Conservation (phyloP, 2,113 vertebrate species). For the Pangasianodon hypophthalmus region DNA sequence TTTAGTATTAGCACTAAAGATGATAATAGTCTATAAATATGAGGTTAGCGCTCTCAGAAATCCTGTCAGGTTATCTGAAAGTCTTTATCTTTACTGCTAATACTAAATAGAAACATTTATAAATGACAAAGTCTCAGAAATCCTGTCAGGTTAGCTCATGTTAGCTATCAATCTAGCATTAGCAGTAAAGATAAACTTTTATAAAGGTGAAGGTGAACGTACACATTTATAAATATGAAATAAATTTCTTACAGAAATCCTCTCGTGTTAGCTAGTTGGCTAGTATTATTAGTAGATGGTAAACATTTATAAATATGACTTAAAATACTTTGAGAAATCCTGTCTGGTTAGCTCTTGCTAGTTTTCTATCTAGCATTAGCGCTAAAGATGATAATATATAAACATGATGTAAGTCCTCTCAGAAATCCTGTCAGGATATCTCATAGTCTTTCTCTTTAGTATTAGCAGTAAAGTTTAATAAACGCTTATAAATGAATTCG, state of each 20-base stretch:
- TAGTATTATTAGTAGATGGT: neutral
- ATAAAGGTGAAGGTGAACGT: neutral
- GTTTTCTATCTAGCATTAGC: neutral
- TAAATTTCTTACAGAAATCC: neutral
- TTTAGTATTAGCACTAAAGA: neutral
- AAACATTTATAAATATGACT: neutral
- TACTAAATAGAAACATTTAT: too few species aligned
- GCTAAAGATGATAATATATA: neutral
- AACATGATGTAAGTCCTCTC: neutral
- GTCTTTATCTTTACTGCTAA: too few species aligned
- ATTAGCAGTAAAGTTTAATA: too few species aligned
- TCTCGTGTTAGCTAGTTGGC: neutral
- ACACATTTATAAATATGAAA: neutral
- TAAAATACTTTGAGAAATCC: neutral
- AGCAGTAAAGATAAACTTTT: neutral
- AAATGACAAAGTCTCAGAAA: too few species aligned
- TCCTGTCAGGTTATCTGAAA: neutral
- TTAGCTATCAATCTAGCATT: neutral
- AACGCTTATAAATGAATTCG: neutral
- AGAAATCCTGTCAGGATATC: neutral
- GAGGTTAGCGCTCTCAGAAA: neutral
- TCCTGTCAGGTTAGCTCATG: neutral
- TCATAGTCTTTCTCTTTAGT: neutral
- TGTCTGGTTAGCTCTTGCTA: neutral
- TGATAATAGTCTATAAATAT: neutral